Evolutionary conservation across 2,888 invertebrate species (phyloP).

Genomic region (Therioaphis trifolii): DNA sequence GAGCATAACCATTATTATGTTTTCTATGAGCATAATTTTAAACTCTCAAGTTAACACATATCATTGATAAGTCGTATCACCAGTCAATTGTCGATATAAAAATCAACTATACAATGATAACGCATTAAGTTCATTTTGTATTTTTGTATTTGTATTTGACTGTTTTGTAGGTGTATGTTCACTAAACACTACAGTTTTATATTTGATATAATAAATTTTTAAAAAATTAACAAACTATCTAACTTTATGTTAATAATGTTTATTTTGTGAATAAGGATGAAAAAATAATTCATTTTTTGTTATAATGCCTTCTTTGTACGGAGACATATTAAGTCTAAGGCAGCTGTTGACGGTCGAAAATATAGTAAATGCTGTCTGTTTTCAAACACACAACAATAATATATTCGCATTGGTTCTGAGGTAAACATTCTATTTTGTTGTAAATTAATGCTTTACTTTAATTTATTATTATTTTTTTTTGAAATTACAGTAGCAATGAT

Average conservation of each 20-base stretch:
- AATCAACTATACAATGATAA: no score
- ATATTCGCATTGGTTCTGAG: constrained; percentile 54
- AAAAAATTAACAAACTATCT: not conserved
- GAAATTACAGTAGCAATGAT: constrained; percentile 47
- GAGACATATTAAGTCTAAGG: constrained; percentile 36
- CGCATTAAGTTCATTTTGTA: no score
- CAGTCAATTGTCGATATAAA: no score
- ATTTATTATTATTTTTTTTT: not conserved
- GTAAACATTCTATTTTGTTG: constrained; percentile 13
- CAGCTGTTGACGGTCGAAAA: constrained; percentile 38
- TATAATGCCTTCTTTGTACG: constrained; percentile 41
- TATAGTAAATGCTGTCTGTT: constrained; percentile 50
- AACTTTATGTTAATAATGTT: not conserved
- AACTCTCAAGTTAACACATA: no score
- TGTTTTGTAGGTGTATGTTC: no score
- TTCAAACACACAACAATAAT: constrained; percentile 44
- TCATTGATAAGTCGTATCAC: no score
- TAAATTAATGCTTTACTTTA: not conserved
- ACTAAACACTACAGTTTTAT: no score
- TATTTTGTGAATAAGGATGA: constrained; percentile 16
- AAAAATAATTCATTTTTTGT: not conserved
- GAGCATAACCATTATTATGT: no score
- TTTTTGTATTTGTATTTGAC: no score
- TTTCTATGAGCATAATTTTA: no score
- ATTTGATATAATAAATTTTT: no score